Conservation (phyloP, 92 coral and sea anemone species). For the Metridium senile region DNA sequence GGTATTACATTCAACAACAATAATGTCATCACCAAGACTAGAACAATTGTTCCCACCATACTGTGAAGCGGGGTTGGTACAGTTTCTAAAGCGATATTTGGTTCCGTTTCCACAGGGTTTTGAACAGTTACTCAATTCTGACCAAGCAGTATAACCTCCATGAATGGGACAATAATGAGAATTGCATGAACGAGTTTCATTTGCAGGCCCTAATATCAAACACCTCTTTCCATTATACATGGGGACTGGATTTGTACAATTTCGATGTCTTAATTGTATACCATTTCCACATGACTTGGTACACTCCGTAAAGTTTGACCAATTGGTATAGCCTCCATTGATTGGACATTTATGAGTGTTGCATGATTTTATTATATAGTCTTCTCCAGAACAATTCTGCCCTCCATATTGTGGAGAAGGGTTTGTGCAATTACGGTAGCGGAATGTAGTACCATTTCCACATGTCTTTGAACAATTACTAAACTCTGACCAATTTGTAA, state of each 20-base stretch:
- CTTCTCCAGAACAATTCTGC: conserved; percentile 65
- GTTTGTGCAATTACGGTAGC: conserved; percentile 73
- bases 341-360: conserved; percentile 72
- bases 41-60: conserved; percentile 73
- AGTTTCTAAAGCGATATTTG: conserved; percentile 48
- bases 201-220: conserved; percentile 50
- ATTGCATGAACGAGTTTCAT: conserved; percentile 57
- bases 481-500: conserved; percentile 76
- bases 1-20: conserved; percentile 44
- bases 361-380: conserved; percentile 48
- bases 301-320: conserved; percentile 71
- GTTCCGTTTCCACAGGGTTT: conserved; percentile 68
- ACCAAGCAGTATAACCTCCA: conserved; percentile 70
- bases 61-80: conserved; percentile 70
- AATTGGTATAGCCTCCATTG: conserved; percentile 61
- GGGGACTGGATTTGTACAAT: conserved; percentile 71
- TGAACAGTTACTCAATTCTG: conserved; percentile 57
- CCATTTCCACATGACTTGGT: conserved; percentile 75
- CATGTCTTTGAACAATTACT: conserved; percentile 69
- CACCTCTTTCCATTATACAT: conserved; percentile 67
- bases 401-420: conserved; percentile 88
- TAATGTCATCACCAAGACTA: conserved; percentile 41
- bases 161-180: conserved; percentile 65
- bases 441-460: conserved; percentile 67
- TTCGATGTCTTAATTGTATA: conserved; percentile 50